A percentile compares a stretch with the other conserved stretches of the same genome.
These are phyloP conservation scores for Sipha flava DNA, from an alignment of 1,140 invertebrate genomes.

Conservation along the genomic window DNA sequence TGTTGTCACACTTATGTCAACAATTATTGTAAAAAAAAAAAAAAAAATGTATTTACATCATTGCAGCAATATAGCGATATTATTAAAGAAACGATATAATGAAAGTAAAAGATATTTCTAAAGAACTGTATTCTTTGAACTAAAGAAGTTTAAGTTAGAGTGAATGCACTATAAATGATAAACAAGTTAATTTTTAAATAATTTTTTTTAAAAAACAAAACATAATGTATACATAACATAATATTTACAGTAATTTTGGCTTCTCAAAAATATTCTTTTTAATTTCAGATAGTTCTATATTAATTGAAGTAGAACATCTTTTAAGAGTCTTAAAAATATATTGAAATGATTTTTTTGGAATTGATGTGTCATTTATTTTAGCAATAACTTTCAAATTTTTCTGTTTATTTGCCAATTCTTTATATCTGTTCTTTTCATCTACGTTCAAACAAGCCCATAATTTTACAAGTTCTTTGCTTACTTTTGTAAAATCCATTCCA, in stretches of 20 bases:
- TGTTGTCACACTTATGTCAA: too few species aligned
- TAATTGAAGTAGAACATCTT: constrained; percentile 13
- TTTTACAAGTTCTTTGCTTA: constrained; percentile 43
- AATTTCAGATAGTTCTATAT: constrained; percentile 11
- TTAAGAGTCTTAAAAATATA: background rate
- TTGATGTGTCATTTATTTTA: background rate
- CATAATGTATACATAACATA: too few species aligned
- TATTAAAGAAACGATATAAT: too few species aligned
- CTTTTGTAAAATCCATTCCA: constrained; percentile 42
- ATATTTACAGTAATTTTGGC: constrained; percentile 12
- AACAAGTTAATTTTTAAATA: too few species aligned
- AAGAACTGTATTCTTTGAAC: too few species aligned
- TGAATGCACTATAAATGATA: too few species aligned
- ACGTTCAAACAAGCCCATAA: constrained; percentile 44
- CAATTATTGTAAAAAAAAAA: too few species aligned
- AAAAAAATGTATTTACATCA: too few species aligned
- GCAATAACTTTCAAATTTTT: constrained; percentile 29
- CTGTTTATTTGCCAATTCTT: constrained; percentile 40
- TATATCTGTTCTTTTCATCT: constrained; percentile 46
- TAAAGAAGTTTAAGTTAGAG: too few species aligned
- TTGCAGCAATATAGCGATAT: too few species aligned
- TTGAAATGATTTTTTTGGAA: constrained; percentile 10
- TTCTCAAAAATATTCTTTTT: constrained; percentile 19
- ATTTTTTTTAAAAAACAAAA: too few species aligned
- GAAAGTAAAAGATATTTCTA: too few species aligned